Evolutionary conservation across 1,140 invertebrate species (phyloP), one percentile per base, ranked within the genome.

Genomic region (Brachionus sp.): DNA sequence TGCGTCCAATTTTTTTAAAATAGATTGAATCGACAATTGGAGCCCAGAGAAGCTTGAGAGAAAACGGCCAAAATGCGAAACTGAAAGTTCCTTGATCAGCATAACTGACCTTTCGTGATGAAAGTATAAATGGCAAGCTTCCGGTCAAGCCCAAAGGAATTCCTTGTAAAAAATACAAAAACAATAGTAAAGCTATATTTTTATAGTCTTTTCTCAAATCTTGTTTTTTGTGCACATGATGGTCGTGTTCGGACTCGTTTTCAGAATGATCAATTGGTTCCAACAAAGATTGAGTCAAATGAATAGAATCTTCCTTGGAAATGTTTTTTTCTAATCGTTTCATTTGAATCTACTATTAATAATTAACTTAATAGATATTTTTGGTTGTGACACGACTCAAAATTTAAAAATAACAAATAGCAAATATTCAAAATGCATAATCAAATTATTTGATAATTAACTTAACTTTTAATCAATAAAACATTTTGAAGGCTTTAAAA

Each of bases 51-150:
- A 99, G 89, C 90, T 99, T 99, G n/a, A 99, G 90, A 88, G 90
- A 90, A 87, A 98, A 99, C 1, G 98, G 98, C 97, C 97, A 99
- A 85, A 93, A 93, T 0, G 95, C 95, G 87, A 99, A 96, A 90
- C 95, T 98, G 88, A 99, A 99, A 87, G 97, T 92, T 19, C 97
- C 97, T 92, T 99, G 92, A 35, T 75, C 44, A 13, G 66, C 29
- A 25, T 50, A 83, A 33, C 29, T 39, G n/a, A 64, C 68, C 33
- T 70, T 37, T 10, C 57, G 16, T 25, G 66, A 73, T 25, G 53
- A 23, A 66, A 99, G 90, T 57, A 99, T 90, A 93, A 99, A 95
- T 5, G 97, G 97, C 85, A 99, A 93, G 46, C 95, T 95, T 10
- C 93, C 93, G 46, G 93, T 94, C 16, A 99, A 89, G 9, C 97